Conservation (phyloP, 1,140 invertebrate genomes). For the Bombus picipes region DNA sequence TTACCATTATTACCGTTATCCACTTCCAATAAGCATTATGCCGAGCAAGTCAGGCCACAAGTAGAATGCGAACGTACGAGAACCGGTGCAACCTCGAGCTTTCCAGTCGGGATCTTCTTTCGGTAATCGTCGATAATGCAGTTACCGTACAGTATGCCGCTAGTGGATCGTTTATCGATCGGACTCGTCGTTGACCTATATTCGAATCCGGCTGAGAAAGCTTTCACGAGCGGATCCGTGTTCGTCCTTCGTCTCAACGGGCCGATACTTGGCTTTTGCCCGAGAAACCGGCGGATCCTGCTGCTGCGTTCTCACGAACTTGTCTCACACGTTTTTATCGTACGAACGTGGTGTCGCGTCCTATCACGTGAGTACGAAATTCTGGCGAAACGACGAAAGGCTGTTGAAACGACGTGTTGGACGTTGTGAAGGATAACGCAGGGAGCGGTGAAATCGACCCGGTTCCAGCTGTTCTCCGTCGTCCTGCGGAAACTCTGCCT, state of each 20-base stretch:
- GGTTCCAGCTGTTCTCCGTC: background rate
- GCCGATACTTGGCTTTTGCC: too few relatives aligned
- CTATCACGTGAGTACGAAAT: too few relatives aligned
- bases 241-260: too few relatives aligned
- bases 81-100: background rate
- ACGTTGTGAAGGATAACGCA: background rate
- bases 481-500: background rate
- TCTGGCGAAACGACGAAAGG: too few relatives aligned
- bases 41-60: background rate
- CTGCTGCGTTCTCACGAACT: background rate
- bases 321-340: too few relatives aligned
- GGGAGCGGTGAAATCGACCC: too few relatives aligned
- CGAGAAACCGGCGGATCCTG: too few relatives aligned
- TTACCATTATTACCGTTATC: conserved; percentile 37
- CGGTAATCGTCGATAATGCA: conserved; percentile 57
- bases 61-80: background rate
- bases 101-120: conserved; percentile 39
- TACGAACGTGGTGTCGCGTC: too few relatives aligned
- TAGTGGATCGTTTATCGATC: conserved; percentile 49
- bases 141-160: conserved; percentile 23
- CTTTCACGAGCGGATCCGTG: background rate
- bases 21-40: conserved; percentile 42
- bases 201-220: conserved; percentile 13
- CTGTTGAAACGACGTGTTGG: background rate
- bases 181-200: conserved; percentile 38